Percentiles rank a stretch among this genome's conserved stretches.
Evolutionary conservation across 2,888 invertebrate species (phyloP).

Genomic region (Flexamia atlantica): DNA sequence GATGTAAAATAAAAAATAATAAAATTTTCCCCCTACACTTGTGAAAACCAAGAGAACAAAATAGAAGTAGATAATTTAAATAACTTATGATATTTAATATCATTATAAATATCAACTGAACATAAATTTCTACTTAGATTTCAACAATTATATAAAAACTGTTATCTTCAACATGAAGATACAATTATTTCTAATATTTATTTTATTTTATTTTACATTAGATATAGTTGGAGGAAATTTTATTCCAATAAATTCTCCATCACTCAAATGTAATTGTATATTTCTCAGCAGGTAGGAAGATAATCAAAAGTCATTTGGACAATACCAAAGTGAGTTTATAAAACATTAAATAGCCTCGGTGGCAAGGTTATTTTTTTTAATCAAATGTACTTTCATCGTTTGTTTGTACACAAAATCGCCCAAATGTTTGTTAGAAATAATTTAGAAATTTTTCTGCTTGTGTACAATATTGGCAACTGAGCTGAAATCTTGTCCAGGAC

Average conservation of each 20-base stretch:
- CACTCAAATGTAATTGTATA: not conserved
- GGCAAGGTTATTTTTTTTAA: not conserved
- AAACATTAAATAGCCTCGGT: not conserved
- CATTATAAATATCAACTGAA: conserved; percentile 17
- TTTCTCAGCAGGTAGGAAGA: too few relatives aligned
- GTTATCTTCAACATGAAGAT: conserved; percentile 22
- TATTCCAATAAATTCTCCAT: too few relatives aligned
- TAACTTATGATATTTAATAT: conserved; percentile 26
- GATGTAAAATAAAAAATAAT: too few relatives aligned
- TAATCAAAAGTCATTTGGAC: too few relatives aligned
- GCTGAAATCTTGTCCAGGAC: conserved; percentile 1
- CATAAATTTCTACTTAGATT: not conserved
- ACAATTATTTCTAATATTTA: conserved; percentile 3
- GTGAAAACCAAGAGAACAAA: too few relatives aligned
- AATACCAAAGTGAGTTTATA: conserved; percentile 3
- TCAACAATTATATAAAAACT: not conserved
- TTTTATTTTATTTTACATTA: not conserved
- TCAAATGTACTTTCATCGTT: not conserved
- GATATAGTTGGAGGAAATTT: not conserved
- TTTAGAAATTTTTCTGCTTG: not conserved
- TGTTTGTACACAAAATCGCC: not conserved
- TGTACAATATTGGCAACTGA: conserved; percentile 33
- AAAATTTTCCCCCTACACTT: too few relatives aligned
- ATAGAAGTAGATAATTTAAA: too few relatives aligned
- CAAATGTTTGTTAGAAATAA: not conserved